These are phyloP conservation scores for Rhagium mordax DNA, from an alignment of 2,888 invertebrate species.

Conservation along the genomic window DNA sequence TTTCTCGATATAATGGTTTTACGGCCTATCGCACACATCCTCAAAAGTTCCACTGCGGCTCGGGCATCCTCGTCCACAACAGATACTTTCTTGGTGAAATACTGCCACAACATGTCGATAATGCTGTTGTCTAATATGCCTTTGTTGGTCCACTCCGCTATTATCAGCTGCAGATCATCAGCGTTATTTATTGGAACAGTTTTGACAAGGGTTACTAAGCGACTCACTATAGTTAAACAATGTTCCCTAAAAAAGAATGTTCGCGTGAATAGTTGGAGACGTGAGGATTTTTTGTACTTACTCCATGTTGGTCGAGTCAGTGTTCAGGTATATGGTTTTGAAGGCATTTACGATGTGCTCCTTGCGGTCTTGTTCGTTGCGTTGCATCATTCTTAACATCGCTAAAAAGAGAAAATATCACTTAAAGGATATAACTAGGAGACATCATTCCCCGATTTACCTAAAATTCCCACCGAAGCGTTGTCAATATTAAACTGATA, in stretches of 20 bases:
- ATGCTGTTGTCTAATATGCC: conserved; percentile 70
- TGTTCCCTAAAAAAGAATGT: conserved; percentile 68
- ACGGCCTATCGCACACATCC: conserved; percentile 78
- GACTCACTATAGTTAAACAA: conserved; percentile 73
- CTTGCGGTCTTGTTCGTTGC: conserved; percentile 82
- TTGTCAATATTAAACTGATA: conserved; percentile 85
- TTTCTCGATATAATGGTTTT: conserved; percentile 72
- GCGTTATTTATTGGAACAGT: conserved; percentile 75
- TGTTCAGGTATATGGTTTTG: conserved; percentile 78
- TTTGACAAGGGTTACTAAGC: conserved; percentile 74
- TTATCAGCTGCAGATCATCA: conserved; percentile 76
- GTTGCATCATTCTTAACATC: conserved; percentile 86
- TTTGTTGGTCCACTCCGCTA: conserved; percentile 75
- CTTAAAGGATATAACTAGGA: background rate
- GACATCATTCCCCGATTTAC: conserved; percentile 50
- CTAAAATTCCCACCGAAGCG: conserved; percentile 78
- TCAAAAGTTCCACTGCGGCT: conserved; percentile 82
- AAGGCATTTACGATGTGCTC: conserved; percentile 86
- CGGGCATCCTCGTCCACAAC: conserved; percentile 81
- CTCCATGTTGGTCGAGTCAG: conserved; percentile 71
- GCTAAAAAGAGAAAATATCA: conserved; percentile 65
- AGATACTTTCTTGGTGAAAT: conserved; percentile 80
- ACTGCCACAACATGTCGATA: conserved; percentile 87
- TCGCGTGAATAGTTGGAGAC: background rate
- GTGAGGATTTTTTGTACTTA: conserved; percentile 57